Evolutionary conservation across 2,797 vertebrate genomes (phyloP).

Genomic region (Acestrorhynchus altus): DNA sequence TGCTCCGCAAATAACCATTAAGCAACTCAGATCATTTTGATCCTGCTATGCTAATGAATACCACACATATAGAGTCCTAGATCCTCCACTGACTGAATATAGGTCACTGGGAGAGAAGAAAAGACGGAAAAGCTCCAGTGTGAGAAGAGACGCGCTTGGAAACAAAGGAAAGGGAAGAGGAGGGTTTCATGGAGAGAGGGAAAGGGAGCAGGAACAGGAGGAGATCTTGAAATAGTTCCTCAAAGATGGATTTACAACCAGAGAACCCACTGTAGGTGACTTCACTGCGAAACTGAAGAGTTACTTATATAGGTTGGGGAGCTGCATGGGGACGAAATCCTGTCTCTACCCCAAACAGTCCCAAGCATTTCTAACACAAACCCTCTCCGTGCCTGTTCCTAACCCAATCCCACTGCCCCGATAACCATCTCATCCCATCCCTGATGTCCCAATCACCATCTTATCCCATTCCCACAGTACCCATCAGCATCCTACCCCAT

Average conservation of each 20-base stretch:
- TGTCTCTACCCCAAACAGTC: too few relatives aligned
- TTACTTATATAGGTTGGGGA: too few relatives aligned
- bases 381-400: too few relatives aligned
- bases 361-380: too few relatives aligned
- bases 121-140: neutral
- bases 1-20: too few relatives aligned
- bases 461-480: too few relatives aligned
- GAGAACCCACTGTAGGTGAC: neutral
- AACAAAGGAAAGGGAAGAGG: conserved; percentile 30
- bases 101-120: neutral
- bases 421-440: too few relatives aligned
- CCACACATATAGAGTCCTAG: neutral
- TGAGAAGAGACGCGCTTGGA: neutral
- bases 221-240: conserved; percentile 71
- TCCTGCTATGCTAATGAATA: neutral
- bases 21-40: neutral
- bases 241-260: conserved; percentile 65
- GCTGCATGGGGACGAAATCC: too few relatives aligned
- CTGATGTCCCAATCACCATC: too few relatives aligned
- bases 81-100: conserved; percentile 9
- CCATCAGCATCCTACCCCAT: too few relatives aligned
- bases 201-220: conserved; percentile 64
- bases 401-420: too few relatives aligned
- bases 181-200: conserved; percentile 37
- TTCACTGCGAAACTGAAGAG: neutral